phyloP scores from a whole-genome alignment of 1,140 invertebrate genomes.

The Diorhabda carinulata region DNA sequence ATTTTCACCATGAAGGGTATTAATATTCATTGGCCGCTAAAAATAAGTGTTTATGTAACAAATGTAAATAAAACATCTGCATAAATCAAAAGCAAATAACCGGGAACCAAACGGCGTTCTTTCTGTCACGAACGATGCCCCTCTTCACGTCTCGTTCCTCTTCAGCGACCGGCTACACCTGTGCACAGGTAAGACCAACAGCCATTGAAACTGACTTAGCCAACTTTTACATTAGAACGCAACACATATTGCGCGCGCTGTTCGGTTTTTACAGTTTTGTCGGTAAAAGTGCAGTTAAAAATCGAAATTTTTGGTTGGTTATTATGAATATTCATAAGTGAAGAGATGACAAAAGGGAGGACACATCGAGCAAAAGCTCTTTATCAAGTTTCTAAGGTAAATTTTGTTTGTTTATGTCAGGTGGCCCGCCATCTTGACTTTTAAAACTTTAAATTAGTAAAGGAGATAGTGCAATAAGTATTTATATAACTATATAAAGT shows the following conservation, averaged over 20 bases:
- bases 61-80: no score
- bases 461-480: no score
- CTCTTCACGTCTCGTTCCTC: slow-evolving; percentile 14
- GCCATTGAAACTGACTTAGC: slow-evolving; percentile 10
- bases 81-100: background rate
- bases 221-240: background rate
- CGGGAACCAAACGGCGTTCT: background rate
- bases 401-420: slow-evolving; percentile 14
- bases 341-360: slow-evolving; percentile 41
- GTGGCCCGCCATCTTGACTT: slow-evolving; percentile 14
- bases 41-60: no score
- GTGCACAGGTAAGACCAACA: slow-evolving; percentile 15
- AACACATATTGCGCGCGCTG: slow-evolving; percentile 1
- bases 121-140: background rate
- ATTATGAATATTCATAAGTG: background rate
- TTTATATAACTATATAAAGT: no score
- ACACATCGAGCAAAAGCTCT: slow-evolving; percentile 46
- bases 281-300: background rate
- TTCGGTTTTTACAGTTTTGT: background rate
- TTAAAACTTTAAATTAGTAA: no score
- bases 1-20: no score
- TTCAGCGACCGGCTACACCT: slow-evolving; percentile 21
- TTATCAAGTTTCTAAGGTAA: slow-evolving; percentile 59
- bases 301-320: background rate
- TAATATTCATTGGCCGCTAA: no score